These are phyloP conservation scores for Allobates femoralis DNA, from an alignment of 2,797 vertebrate genomes.

Conservation along the genomic window DNA sequence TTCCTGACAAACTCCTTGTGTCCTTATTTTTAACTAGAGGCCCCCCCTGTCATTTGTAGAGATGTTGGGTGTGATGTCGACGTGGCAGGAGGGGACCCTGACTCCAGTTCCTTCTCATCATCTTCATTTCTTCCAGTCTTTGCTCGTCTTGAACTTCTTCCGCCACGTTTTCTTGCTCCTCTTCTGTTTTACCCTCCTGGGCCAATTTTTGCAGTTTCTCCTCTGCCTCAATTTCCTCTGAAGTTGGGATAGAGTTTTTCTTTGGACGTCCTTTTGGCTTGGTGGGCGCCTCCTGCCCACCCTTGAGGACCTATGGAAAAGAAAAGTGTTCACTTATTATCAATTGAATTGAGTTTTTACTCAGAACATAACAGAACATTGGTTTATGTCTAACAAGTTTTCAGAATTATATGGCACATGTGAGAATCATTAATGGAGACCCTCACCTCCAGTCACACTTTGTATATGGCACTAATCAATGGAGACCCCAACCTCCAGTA, in stretches of 20 bases:
- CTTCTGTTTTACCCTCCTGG: conserved; percentile 69
- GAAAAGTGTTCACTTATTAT: background rate
- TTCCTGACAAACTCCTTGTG: conserved; percentile 3
- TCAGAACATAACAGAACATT: background rate
- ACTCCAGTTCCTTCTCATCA: conserved; percentile 1
- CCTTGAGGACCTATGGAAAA: conserved; percentile 89
- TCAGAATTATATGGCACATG: background rate
- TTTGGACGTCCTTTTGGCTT: conserved; percentile 99
- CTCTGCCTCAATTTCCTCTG: conserved; percentile 95
- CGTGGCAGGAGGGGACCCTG: conserved; percentile 58
- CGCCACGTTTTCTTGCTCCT: conserved; percentile 46
- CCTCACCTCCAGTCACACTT: background rate
- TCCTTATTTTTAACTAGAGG: conserved; percentile 72
- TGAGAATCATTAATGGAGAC: background rate
- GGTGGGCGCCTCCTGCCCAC: conserved; percentile 95
- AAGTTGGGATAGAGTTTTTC: conserved; percentile 98
- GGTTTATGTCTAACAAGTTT: background rate
- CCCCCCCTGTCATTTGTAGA: conserved; percentile 57
- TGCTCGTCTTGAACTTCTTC: conserved; percentile 62
- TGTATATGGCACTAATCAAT: too few species aligned
- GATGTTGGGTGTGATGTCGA: conserved; percentile 64
- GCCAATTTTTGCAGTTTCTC: conserved; percentile 84
- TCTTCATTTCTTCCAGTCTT: conserved; percentile 19
- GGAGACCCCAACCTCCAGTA: too few species aligned
- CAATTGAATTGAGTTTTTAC: background rate